These are phyloP conservation scores for Tridacna crocea DNA, from an alignment of 2,888 invertebrate species.

Conservation along the genomic window DNA sequence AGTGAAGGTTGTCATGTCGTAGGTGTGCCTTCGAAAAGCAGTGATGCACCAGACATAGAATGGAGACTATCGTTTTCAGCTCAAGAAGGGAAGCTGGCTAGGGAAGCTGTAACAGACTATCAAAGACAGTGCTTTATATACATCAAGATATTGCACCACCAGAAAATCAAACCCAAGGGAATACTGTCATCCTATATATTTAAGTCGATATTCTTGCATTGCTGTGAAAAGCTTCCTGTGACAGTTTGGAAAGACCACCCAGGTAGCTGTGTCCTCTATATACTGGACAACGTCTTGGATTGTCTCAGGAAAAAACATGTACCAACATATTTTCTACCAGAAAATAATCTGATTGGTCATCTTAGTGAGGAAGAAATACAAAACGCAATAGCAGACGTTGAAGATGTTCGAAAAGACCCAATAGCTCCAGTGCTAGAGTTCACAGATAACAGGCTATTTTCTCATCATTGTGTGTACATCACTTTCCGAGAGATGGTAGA, in stretches of 20 bases:
- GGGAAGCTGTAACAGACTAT: slow-evolving; percentile 42
- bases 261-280: slow-evolving; percentile 54
- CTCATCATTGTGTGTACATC: slow-evolving; percentile 28
- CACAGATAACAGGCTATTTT: slow-evolving; percentile 30
- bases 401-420: slow-evolving; percentile 32
- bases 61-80: slow-evolving; percentile 53
- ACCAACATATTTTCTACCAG: slow-evolving; percentile 51
- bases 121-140: slow-evolving; percentile 52
- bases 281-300: slow-evolving; percentile 44
- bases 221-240: slow-evolving; percentile 41
- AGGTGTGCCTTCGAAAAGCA: slow-evolving; percentile 34
- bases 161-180: slow-evolving; percentile 17
- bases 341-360: slow-evolving; percentile 55
- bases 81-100: slow-evolving; percentile 40
- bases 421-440: slow-evolving; percentile 35
- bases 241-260: slow-evolving; percentile 43
- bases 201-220: slow-evolving; percentile 44
- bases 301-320: slow-evolving; percentile 38
- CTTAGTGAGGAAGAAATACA: slow-evolving; percentile 33
- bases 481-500: slow-evolving; percentile 42
- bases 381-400: slow-evolving; percentile 19
- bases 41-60: slow-evolving; percentile 34
- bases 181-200: slow-evolving; percentile 45
- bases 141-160: slow-evolving; percentile 45
- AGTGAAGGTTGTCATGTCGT: slow-evolving; percentile 45